Evolutionary conservation across 2,888 invertebrate species (phyloP), one percentile per base, ranked within the genome.

Genomic region (Cyclophora punctaria): DNA sequence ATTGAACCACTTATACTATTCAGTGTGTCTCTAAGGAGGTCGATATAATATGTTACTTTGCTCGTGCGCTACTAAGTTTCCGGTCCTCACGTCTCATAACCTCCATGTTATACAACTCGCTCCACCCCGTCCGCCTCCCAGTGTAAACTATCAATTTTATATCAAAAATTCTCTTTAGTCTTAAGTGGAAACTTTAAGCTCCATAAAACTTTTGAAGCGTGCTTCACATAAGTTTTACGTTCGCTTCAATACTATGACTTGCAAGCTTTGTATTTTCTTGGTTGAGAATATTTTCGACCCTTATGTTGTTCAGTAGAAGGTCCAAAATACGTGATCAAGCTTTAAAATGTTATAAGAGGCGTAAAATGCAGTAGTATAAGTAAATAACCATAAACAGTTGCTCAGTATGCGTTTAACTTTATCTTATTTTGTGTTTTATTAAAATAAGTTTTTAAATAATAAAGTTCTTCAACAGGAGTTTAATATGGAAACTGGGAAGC

Each of bases 191-290:
- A 83, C 78, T 84, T 82, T 74, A 82, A 82, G 79, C 76, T 66
- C 71, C 74, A 82, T 83, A 83, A 85, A 87, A 86, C 80, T 86
- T 82, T 77, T 83, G 71, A 73, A 84, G 79, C 79, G 73, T 80
- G 78, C 82, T 83, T 76, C 81, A 84, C 83, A 82, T 83, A 86
- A 87, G 80, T 85, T 83, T 78, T 69, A 78, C 78, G 78, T 78
- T 78, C 53, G 34, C 51, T 55, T 49, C 77, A 78, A 80, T 81
- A 78, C 73, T 74, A 74, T 68, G 69, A 69, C 67, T 66, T 62
- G 48, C 48, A 49, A 52, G 33, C 33, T 44, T 44, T 3, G 20
- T 43, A 7, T 43, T 43, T 43, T 7, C 44, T 5, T 20, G 34
- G 6, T 20, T 43, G 4, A 34, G 33, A 7, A 6, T 33, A 44